These are phyloP conservation scores for Carabus problematicus DNA, from an alignment of 2,888 invertebrate species.

Conservation along the genomic window DNA sequence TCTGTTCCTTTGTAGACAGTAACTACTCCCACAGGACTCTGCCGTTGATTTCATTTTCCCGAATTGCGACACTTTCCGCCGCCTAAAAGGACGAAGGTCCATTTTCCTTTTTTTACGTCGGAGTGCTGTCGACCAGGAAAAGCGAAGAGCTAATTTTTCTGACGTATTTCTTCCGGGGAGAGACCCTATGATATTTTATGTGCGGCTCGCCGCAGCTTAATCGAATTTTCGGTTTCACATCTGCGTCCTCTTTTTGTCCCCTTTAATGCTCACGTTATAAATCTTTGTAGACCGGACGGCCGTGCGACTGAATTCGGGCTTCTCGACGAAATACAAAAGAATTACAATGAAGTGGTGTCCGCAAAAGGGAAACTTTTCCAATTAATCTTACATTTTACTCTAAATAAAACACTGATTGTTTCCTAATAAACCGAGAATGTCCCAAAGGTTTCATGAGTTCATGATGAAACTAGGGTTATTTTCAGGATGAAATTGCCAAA, in stretches of 20 bases:
- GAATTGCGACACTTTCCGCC: not conserved
- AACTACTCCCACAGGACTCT: not conserved
- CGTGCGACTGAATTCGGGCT: not conserved
- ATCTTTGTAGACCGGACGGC: slow-evolving; percentile 15
- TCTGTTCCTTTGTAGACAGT: slow-evolving; percentile 1
- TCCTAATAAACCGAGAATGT: not conserved
- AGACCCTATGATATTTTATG: slow-evolving; percentile 37
- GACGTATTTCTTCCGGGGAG: slow-evolving; percentile 35
- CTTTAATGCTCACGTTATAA: slow-evolving; percentile 3
- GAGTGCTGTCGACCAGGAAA: slow-evolving; percentile 1
- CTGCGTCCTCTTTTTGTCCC: slow-evolving; percentile 13
- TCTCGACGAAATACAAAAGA: slow-evolving; percentile 5
- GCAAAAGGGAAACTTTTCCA: not conserved
- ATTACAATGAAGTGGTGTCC: slow-evolving; percentile 15
- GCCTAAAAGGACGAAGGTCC: not conserved
- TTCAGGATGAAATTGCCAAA: too few species aligned
- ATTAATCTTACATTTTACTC: not conserved
- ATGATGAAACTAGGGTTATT: too few species aligned
- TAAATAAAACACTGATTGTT: slow-evolving; percentile 1
- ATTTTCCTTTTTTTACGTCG: not conserved
- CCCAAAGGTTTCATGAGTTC: too few species aligned
- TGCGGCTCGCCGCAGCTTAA: slow-evolving; percentile 34
- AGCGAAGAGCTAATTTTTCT: slow-evolving; percentile 36
- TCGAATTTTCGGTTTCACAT: slow-evolving; percentile 37
- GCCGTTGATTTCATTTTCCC: slow-evolving; percentile 8